phyloP scores from a whole-genome alignment of 2,113 vertebrate species.

The Hydrolagus affinis region DNA sequence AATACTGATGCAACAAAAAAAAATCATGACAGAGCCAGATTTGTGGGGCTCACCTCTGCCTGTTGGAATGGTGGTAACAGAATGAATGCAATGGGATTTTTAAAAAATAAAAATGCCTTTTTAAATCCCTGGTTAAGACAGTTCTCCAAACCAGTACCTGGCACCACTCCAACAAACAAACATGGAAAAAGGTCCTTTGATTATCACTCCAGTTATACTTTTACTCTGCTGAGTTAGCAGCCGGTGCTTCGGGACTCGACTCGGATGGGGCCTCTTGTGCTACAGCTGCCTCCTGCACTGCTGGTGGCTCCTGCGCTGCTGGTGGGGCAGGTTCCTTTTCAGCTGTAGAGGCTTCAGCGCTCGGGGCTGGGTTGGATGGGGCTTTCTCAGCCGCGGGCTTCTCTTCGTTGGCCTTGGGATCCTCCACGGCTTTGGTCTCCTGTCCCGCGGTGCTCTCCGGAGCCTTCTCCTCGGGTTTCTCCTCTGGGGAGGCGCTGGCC shows the following conservation, averaged over 20 bases:
- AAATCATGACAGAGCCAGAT: slow-evolving; percentile 58
- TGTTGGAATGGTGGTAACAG: slow-evolving; percentile 70
- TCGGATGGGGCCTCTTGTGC: slow-evolving; percentile 62
- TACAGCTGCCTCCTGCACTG: slow-evolving; percentile 59
- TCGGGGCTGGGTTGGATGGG: slow-evolving; percentile 37
- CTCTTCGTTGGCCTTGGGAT: slow-evolving; percentile 45
- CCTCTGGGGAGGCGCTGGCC: slow-evolving; percentile 49
- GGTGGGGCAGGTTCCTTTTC: slow-evolving; percentile 34
- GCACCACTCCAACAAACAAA: slow-evolving; percentile 81
- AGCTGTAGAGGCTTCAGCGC: slow-evolving; percentile 35
- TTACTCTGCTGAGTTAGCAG: slow-evolving; percentile 65
- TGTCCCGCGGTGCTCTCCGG: slow-evolving; percentile 39
- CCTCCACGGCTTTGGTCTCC: slow-evolving; percentile 39
- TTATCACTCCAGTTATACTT: slow-evolving; percentile 52
- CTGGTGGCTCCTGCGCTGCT: slow-evolving; percentile 37
- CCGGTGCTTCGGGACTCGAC: slow-evolving; percentile 66
- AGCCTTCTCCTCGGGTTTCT: slow-evolving; percentile 51
- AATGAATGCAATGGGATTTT: slow-evolving; percentile 74
- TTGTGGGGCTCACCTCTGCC: slow-evolving; percentile 61
- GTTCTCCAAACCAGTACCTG: slow-evolving; percentile 84
- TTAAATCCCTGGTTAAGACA: slow-evolving; percentile 89
- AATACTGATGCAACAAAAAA: slow-evolving; percentile 85
- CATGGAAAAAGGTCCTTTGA: slow-evolving; percentile 69
- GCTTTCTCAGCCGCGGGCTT: slow-evolving; percentile 46
- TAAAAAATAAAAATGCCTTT: slow-evolving; percentile 57